Conservation (phyloP, 2,113 vertebrate species). For the Tapirus terrestris region DNA sequence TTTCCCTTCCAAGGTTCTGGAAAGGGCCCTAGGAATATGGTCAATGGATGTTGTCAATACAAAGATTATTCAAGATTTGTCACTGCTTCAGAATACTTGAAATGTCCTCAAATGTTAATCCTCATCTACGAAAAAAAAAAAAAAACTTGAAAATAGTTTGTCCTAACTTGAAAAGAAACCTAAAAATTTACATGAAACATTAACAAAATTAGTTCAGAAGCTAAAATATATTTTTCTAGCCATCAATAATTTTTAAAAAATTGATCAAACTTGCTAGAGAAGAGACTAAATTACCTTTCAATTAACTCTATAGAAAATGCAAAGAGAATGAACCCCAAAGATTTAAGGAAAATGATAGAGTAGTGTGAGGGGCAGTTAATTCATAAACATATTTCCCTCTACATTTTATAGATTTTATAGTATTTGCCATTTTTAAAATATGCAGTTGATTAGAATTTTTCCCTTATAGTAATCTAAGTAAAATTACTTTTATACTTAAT, state of each 20-base stretch:
- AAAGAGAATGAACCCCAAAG: not conserved
- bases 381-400: not conserved
- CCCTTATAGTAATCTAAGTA: not conserved
- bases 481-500: not conserved
- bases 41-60: not conserved
- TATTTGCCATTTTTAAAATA: not conserved
- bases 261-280: not conserved
- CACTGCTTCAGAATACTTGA: not conserved
- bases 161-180: not conserved
- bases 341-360: not conserved
- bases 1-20: not conserved
- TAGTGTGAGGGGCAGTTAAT: not conserved
- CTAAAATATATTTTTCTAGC: not conserved
- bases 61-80: not conserved
- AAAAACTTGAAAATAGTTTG: not conserved
- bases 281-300: not conserved
- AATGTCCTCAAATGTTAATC: not conserved
- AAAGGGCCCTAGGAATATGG: not conserved
- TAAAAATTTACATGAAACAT: not conserved
- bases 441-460: not conserved
- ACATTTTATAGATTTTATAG: not conserved
- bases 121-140: not conserved
- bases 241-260: not conserved
- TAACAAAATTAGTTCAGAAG: not conserved
- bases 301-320: not conserved